Percentiles rank a stretch among this genome's conserved stretches.
Conservation (phyloP, 2,888 invertebrate species). For the Sesia bembeciformis region DNA sequence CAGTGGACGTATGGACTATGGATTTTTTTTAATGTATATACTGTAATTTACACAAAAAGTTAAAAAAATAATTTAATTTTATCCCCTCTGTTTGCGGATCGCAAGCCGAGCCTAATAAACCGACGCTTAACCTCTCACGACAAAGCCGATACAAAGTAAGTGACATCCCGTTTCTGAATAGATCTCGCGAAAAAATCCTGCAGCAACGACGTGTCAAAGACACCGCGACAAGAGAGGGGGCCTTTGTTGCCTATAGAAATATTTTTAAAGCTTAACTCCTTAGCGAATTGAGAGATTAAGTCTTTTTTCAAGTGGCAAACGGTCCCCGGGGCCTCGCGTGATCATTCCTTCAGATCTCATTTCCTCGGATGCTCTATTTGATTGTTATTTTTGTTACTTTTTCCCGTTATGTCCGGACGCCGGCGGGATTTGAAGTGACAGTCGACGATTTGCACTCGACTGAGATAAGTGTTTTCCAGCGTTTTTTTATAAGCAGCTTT, state of each 20-base stretch:
- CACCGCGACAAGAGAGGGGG: slow-evolving; percentile 64
- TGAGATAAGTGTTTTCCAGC: slow-evolving; percentile 68
- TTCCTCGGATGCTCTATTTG: slow-evolving; percentile 71
- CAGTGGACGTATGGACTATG: slow-evolving; percentile 16
- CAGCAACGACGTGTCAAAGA: slow-evolving; percentile 70
- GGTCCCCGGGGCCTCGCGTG: slow-evolving; percentile 72
- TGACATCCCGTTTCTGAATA: slow-evolving; percentile 67
- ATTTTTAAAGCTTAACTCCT: slow-evolving; percentile 75
- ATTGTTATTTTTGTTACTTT: slow-evolving; percentile 73
- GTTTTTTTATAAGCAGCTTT: slow-evolving; percentile 65
- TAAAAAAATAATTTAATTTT: slow-evolving; percentile 23
- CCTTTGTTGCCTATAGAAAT: slow-evolving; percentile 70
- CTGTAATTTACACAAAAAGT: slow-evolving; percentile 2
- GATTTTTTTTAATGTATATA: slow-evolving; percentile 2
- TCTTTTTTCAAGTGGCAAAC: slow-evolving; percentile 77
- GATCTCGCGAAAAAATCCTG: slow-evolving; percentile 66
- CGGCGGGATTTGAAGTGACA: slow-evolving; percentile 68
- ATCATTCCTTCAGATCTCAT: slow-evolving; percentile 73
- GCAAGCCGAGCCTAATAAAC: slow-evolving; percentile 71
- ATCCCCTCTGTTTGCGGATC: slow-evolving; percentile 62
- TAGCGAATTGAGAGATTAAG: slow-evolving; percentile 76
- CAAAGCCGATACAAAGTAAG: slow-evolving; percentile 73
- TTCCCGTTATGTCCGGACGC: slow-evolving; percentile 52
- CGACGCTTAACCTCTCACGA: slow-evolving; percentile 69
- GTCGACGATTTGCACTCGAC: slow-evolving; percentile 69